Conservation (phyloP, 2,888 invertebrate genomes). For the Peribatodes rhomboidaria region DNA sequence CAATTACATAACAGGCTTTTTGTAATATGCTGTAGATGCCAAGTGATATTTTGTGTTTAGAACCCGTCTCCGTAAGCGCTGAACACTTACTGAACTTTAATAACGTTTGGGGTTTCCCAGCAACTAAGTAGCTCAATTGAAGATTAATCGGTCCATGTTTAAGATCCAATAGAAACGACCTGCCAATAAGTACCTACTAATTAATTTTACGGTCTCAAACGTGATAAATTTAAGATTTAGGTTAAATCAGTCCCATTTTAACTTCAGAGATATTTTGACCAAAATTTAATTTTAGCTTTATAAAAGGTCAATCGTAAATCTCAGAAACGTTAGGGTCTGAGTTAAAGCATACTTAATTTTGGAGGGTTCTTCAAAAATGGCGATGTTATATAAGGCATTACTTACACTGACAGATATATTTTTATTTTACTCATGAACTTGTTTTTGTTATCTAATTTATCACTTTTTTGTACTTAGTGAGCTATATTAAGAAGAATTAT, state of each 20-base stretch:
- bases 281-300: slow-evolving; percentile 18
- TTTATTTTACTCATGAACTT: no score
- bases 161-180: no score
- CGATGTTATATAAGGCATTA: slow-evolving; percentile 7
- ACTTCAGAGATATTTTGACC: slow-evolving; percentile 5
- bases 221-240: slow-evolving; percentile 2
- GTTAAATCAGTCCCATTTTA: slow-evolving; percentile 5
- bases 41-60: no score
- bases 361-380: slow-evolving; percentile 6
- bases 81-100: no score
- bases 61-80: no score
- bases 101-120: no score
- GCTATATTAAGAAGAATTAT: not conserved
- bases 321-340: slow-evolving; percentile 23
- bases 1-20: no score
- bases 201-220: not conserved
- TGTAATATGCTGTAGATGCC: no score
- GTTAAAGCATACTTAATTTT: slow-evolving; percentile 21
- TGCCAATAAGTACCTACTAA: not conserved
- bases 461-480: not conserved
- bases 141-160: no score
- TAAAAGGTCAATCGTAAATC: slow-evolving; percentile 24
- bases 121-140: no score
- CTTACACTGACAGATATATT: not conserved
- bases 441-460: not conserved